Evolutionary conservation across 2,113 vertebrate species (phyloP), one percentile per base, ranked within the genome.

Genomic region (Piprites chloris): DNA sequence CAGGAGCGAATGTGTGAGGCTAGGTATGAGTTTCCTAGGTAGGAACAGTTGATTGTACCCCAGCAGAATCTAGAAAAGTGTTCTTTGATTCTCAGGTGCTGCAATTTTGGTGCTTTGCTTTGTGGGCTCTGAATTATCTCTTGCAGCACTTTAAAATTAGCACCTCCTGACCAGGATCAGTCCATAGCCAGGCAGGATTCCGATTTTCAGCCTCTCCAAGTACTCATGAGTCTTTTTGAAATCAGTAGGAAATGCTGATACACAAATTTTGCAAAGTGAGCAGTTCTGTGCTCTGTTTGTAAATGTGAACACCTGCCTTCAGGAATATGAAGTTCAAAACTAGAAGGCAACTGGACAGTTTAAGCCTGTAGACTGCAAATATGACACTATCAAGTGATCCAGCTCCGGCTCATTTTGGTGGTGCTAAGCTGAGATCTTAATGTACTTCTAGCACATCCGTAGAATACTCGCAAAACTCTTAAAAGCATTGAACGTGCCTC

Each of bases 401-500:
- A 49, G 42, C 15, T 50, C 10, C 67, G 72, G 63, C 24, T 52
- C 0, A 0, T 75, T 72, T 69, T 14, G 12, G 53, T 10, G 41
- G 11, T 11, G 37, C 63, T 44, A 9, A 62, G 7, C 8, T 37
- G 77, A 50, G 72, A 2, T 18, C 3, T 47, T 12, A 20, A 23
- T 18, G 50, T 32, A 2, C 13, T 55, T 37, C 17, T 33, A 69
- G 52, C 21, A 21, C 13, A 6, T 1, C 1, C 5, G 6, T 4
- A 0, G 6, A 30, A 15, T 0, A 6, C 46, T 39, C 58, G 27
- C 27, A 81, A n/a, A 65, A 5, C 33, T 33, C 28, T 2, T 1
- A 3, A 0, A 5, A 42, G 32, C 30, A 0, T 55, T 3, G 82
- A 56, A 5, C 21, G 27, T 5, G 12, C 19, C 55, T 67, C 42